Evolutionary conservation across 2,113 vertebrate genomes (phyloP).

Genomic region (Diglossa brunneiventris): DNA sequence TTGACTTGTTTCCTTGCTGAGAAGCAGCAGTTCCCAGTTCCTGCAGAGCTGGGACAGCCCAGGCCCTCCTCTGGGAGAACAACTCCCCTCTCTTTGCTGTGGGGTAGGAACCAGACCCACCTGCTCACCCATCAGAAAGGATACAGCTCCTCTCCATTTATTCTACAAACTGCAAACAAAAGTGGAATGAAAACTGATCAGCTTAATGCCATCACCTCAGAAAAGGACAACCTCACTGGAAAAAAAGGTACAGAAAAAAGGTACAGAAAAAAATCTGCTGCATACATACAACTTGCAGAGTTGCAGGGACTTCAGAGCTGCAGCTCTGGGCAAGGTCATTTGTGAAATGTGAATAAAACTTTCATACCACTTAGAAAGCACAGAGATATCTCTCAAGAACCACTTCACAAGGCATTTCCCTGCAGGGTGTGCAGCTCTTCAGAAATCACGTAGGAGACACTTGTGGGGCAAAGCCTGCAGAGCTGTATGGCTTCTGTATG

Average conservation of each 20-base stretch:
- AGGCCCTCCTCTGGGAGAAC: not conserved
- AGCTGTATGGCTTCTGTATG: not conserved
- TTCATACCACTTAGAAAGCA: not conserved
- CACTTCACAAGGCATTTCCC: not conserved
- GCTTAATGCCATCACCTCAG: not conserved
- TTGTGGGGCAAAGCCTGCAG: not conserved
- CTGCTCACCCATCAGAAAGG: not conserved
- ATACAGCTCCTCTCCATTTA: not conserved
- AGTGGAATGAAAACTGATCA: not conserved
- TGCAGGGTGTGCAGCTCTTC: slow-evolving; percentile 2
- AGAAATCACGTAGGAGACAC: fast-evolving
- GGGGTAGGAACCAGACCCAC: not conserved
- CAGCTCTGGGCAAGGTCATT: slow-evolving; percentile 31
- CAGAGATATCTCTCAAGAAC: not conserved
- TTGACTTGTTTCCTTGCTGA: not conserved
- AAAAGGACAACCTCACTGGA: not conserved
- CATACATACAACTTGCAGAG: not conserved
- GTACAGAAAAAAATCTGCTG: not conserved
- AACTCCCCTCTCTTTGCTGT: not conserved
- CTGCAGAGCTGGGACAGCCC: not conserved
- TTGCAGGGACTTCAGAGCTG: not conserved
- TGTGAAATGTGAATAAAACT: not conserved
- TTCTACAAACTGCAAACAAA: not conserved
- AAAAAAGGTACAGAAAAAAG: not conserved
- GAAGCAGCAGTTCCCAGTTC: not conserved